A percentile compares a stretch with the other conserved stretches of the same genome.
Conservation (phyloP, 2,888 invertebrate species). For the Boloria selene region DNA sequence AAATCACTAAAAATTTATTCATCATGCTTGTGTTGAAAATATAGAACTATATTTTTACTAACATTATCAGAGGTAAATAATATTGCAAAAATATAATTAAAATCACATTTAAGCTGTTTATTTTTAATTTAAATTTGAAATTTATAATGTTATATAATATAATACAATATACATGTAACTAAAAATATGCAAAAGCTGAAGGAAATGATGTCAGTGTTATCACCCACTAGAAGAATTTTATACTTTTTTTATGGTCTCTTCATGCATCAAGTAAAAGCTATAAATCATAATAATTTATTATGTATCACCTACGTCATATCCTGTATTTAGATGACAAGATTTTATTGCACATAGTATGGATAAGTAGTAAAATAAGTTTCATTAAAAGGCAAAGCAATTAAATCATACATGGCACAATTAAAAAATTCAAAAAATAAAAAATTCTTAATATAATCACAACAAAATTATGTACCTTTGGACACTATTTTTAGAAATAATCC, state of each 20-base stretch:
- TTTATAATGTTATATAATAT: too few relatives aligned
- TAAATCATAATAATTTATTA: conserved; percentile 4
- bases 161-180: too few relatives aligned
- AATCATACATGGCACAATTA: conserved; percentile 35
- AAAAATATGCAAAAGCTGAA: too few relatives aligned
- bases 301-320: conserved; percentile 18
- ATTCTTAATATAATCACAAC: conserved; percentile 33
- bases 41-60: neutral
- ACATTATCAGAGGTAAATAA: too few relatives aligned
- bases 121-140: too few relatives aligned
- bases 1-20: neutral
- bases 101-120: too few relatives aligned
- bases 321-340: conserved; percentile 19
- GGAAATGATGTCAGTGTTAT: too few relatives aligned
- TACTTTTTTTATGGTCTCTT: neutral
- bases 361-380: conserved; percentile 10
- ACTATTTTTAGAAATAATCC: conserved; percentile 35
- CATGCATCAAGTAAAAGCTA: neutral
- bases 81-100: too few relatives aligned
- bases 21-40: neutral
- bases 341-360: conserved; percentile 12
- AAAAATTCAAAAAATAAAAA: conserved; percentile 34
- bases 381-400: conserved; percentile 30
- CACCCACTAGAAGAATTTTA: too few relatives aligned
- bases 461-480: conserved; percentile 43